Percentiles rank a stretch among this genome's conserved stretches.
Evolutionary conservation across 2,888 invertebrate species (phyloP).

Genomic region (Gastrophysa polygoni): DNA sequence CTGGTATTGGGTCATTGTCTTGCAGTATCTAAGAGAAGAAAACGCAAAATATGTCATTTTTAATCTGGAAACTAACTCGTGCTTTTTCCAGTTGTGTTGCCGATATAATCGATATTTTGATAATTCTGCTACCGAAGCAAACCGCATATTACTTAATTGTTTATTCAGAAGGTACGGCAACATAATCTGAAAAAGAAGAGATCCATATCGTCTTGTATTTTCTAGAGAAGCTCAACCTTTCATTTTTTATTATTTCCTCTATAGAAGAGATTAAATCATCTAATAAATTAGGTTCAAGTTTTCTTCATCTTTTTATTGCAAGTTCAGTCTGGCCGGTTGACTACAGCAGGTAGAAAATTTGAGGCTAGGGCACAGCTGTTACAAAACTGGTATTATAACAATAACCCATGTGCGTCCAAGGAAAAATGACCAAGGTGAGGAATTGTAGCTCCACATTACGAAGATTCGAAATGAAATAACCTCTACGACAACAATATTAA

Average conservation of each 20-base stretch:
- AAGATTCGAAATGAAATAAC: no score
- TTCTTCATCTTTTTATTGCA: constrained; percentile 26
- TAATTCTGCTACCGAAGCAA: no score
- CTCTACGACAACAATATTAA: no score
- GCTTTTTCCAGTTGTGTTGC: no score
- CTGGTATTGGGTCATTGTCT: no score
- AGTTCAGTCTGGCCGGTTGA: constrained; percentile 9
- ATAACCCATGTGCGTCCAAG: background rate
- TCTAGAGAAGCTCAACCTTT: background rate
- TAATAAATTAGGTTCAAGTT: constrained; percentile 32
- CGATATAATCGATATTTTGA: no score
- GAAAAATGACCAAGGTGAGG: background rate
- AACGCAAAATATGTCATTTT: no score
- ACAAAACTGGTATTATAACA: constrained; percentile 1
- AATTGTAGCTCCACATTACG: no score
- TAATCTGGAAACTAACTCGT: no score
- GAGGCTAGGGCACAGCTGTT: background rate
- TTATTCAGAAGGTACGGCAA: no score
- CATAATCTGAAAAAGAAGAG: background rate
- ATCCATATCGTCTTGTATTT: background rate
- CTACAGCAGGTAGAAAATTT: background rate
- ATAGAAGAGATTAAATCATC: constrained; percentile 29
- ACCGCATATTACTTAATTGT: no score
- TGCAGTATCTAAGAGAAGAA: no score
- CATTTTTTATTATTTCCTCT: constrained; percentile 24